Evolutionary conservation across 2,797 vertebrate genomes (phyloP).

Genomic region (Champsocephalus esox): DNA sequence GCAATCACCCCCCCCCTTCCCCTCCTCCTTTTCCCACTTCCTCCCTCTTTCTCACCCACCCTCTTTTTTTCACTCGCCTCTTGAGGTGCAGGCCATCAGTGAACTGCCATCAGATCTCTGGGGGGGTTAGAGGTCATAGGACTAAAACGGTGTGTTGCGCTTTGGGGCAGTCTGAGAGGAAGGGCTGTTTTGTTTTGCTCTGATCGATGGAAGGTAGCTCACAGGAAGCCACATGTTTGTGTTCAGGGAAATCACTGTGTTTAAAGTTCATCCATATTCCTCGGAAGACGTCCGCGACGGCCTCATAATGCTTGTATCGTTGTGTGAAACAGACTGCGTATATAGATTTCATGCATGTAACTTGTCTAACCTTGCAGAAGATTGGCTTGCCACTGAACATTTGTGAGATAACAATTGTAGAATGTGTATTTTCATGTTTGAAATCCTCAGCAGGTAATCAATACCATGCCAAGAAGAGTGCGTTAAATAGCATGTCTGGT

Average conservation of each 20-base stretch:
- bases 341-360: constrained; percentile 49
- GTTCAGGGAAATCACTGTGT: constrained; percentile 41
- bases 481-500: constrained; percentile 63
- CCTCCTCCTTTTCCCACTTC: constrained; percentile 46
- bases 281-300: background rate
- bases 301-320: constrained; percentile 19
- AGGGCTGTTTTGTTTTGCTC: constrained; percentile 56
- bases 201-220: constrained; percentile 58
- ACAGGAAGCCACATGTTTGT: constrained; percentile 33
- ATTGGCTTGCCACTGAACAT: constrained; percentile 49
- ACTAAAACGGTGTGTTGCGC: constrained; percentile 66
- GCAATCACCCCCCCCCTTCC: constrained; percentile 38
- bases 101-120: constrained; percentile 73
- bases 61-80: constrained; percentile 46
- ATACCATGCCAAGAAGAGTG: constrained; percentile 60
- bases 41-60: constrained; percentile 44
- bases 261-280: constrained; percentile 45
- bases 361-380: constrained; percentile 41
- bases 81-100: constrained; percentile 63
- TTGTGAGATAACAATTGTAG: constrained; percentile 47
- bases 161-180: constrained; percentile 57
- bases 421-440: constrained; percentile 54
- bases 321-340: constrained; percentile 14
- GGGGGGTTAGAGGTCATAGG: constrained; percentile 79
- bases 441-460: constrained; percentile 71